Percentiles rank a stretch among this genome's conserved stretches.
Evolutionary conservation across 2,888 invertebrate genomes (phyloP).

Genomic region (Elaeidobius kamerunicus): DNA sequence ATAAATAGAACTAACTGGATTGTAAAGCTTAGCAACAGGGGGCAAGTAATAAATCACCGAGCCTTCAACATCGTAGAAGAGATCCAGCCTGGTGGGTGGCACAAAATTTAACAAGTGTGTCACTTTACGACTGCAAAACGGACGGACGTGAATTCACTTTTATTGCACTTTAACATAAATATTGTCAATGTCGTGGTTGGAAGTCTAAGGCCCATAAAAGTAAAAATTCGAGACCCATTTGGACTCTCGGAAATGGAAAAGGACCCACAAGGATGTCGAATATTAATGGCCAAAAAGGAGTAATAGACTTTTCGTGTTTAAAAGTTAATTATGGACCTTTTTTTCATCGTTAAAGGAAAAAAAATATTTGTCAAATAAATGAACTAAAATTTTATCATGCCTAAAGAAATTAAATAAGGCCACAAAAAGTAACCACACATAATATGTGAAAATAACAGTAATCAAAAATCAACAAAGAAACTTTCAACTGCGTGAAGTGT

Average conservation of each 20-base stretch:
- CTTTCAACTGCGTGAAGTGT: conserved; percentile 17
- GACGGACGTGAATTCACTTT: conserved; percentile 36
- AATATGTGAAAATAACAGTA: conserved; percentile 31
- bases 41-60: conserved; percentile 44
- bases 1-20: conserved; percentile 35
- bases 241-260: conserved; percentile 12
- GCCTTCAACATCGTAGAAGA: conserved; percentile 42
- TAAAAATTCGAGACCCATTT: conserved; percentile 31
- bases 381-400: no score
- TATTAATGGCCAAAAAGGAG: no score
- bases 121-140: conserved; percentile 38
- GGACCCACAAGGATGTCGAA: conserved; percentile 21
- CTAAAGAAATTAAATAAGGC: no score
- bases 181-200: conserved; percentile 39
- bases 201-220: conserved; percentile 34
- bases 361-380: no score
- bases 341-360: no score
- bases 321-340: no score
- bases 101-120: conserved; percentile 39
- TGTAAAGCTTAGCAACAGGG: conserved; percentile 44
- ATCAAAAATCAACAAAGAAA: conserved; percentile 23
- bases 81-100: conserved; percentile 39
- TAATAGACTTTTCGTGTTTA: no score
- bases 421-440: background rate
- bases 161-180: conserved; percentile 41